Percentiles rank a stretch among this genome's conserved stretches.
Evolutionary conservation across 1,140 invertebrate genomes (phyloP).

Genomic region (Ruditapes philippinarum): DNA sequence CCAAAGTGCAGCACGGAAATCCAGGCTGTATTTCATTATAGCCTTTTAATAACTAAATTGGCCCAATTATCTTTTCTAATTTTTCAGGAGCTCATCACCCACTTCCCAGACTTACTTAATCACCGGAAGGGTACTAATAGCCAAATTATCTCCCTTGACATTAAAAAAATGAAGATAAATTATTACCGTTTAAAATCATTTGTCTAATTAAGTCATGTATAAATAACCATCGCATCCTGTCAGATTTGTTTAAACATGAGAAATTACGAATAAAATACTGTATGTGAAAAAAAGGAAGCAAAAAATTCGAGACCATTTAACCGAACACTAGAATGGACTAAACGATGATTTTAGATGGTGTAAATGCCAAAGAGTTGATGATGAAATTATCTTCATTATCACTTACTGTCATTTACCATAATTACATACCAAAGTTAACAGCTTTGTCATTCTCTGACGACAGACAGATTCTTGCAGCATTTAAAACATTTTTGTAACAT

Average conservation of each 20-base stretch:
- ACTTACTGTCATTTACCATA: neutral
- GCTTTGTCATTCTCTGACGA: neutral
- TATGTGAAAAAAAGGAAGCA: neutral
- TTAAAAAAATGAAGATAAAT: constrained; percentile 59
- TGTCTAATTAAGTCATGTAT: constrained; percentile 61
- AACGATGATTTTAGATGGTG: constrained; percentile 7
- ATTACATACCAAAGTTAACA: neutral
- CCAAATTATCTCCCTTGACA: constrained; percentile 55
- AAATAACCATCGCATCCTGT: constrained; percentile 52
- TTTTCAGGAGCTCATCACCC: constrained; percentile 14
- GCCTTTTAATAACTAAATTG: constrained; percentile 4
- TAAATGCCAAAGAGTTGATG: constrained; percentile 24
- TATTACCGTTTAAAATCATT: constrained; percentile 57
- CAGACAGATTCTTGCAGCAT: too few species aligned
- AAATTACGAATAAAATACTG: constrained; percentile 4
- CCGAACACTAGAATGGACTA: neutral
- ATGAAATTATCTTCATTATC: neutral
- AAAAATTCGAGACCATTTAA: constrained; percentile 27
- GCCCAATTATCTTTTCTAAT: constrained; percentile 1
- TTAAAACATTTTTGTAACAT: too few species aligned
- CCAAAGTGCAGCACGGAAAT: neutral
- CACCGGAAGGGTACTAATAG: constrained; percentile 46
- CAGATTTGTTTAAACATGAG: neutral
- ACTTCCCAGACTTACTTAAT: constrained; percentile 57
- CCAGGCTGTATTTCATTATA: neutral